Conservation (phyloP, 1,140 invertebrate genomes). For the Pseudomyrmex concolor region DNA sequence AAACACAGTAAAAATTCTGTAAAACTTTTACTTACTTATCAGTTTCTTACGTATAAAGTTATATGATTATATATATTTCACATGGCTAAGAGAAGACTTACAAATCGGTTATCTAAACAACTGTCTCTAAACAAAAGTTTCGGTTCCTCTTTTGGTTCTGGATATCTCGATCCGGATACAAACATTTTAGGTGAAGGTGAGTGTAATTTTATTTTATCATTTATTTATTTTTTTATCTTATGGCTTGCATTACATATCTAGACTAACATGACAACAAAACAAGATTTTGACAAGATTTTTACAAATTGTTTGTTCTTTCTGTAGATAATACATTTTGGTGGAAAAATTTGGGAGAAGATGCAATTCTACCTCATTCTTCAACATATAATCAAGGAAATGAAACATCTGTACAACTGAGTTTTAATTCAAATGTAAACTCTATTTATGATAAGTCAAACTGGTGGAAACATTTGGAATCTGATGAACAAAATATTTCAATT, state of each 20-base stretch:
- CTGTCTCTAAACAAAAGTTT: conserved; percentile 2
- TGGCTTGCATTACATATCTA: neutral
- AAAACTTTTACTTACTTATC: too few relatives aligned
- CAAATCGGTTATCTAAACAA: neutral
- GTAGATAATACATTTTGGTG: conserved; percentile 61
- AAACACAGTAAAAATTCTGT: too few relatives aligned
- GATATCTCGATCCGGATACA: conserved; percentile 45
- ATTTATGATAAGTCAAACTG: neutral
- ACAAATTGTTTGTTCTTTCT: neutral
- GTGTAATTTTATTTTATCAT: neutral
- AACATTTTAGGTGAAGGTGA: conserved; percentile 14
- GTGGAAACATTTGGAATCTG: conserved; percentile 48
- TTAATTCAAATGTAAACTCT: neutral
- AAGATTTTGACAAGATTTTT: neutral
- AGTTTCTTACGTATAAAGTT: too few relatives aligned
- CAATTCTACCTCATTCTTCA: neutral
- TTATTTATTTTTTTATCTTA: neutral
- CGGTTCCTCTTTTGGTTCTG: neutral
- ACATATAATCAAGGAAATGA: conserved; percentile 1
- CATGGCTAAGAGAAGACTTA: conserved; percentile 57
- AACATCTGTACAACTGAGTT: conserved; percentile 18
- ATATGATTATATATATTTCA: neutral
- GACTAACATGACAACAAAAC: neutral
- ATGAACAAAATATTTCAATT: neutral
- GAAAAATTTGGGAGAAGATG: conserved; percentile 40